Evolutionary conservation across 2,113 vertebrate species (phyloP).

Genomic region (Erpornis zantholeuca): DNA sequence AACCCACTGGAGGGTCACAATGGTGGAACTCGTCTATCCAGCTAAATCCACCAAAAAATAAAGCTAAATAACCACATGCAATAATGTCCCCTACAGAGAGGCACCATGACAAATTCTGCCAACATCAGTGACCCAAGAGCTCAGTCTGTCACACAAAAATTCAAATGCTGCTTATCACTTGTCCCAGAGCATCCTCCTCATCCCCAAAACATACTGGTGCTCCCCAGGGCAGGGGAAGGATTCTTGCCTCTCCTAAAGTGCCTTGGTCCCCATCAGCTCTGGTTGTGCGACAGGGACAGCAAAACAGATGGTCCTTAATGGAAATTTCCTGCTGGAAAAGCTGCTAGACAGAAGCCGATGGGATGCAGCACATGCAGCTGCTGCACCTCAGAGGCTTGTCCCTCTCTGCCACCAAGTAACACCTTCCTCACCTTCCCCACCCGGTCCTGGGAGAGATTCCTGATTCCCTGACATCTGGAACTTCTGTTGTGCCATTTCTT

Average conservation of each 20-base stretch:
- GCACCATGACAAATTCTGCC: not conserved
- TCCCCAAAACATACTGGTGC: rapidly evolving
- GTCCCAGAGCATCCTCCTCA: not conserved
- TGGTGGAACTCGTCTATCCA: not conserved
- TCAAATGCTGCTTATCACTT: rapidly evolving
- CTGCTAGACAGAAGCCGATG: not conserved
- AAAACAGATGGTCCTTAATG: not conserved
- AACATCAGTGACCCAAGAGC: not conserved
- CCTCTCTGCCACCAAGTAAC: not conserved
- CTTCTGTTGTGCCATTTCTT: not conserved
- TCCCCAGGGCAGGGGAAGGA: not conserved
- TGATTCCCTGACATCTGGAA: rapidly evolving
- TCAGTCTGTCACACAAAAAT: rapidly evolving
- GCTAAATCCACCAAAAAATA: not conserved
- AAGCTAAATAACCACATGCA: not conserved
- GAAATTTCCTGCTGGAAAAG: not conserved
- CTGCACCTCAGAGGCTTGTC: not conserved
- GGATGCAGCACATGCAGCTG: rapidly evolving
- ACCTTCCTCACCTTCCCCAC: not conserved
- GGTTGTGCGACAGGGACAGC: not conserved
- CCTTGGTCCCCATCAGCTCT: not conserved
- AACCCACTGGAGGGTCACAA: no score
- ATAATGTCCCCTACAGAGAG: not conserved
- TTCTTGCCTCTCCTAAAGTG: not conserved
- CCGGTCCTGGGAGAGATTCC: not conserved